These are phyloP conservation scores for Syrmaticus mikado DNA, from an alignment of 2,113 vertebrate genomes.

Conservation along the genomic window DNA sequence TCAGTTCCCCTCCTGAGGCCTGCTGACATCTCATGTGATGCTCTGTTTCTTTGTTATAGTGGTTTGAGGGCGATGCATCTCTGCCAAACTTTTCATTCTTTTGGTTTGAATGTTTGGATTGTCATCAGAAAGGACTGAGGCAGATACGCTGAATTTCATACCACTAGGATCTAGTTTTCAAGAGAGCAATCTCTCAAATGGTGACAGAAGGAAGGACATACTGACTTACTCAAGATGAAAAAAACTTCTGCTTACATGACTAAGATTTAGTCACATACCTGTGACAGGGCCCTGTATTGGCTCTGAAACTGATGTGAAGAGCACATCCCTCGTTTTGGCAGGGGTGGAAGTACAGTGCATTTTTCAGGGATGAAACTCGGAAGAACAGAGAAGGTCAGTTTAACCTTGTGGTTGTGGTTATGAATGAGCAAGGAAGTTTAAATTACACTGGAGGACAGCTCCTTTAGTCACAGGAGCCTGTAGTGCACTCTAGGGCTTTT, in stretches of 20 bases:
- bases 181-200: constrained; percentile 22
- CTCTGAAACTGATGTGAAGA: constrained; percentile 62
- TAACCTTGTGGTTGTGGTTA: constrained; percentile 79
- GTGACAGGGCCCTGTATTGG: constrained; percentile 57
- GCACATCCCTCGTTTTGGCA: constrained; percentile 69
- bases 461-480: constrained; percentile 73
- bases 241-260: constrained; percentile 75
- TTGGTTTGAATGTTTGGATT: constrained; percentile 30
- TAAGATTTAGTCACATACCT: constrained; percentile 81
- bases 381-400: constrained; percentile 75
- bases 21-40: neutral
- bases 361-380: constrained; percentile 78
- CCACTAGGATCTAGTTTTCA: neutral
- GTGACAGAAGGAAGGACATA: constrained; percentile 22
- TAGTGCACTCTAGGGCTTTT: constrained; percentile 46
- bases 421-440: constrained; percentile 73
- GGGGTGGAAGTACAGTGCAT: constrained; percentile 64
- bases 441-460: constrained; percentile 68
- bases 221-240: constrained; percentile 58
- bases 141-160: neutral
- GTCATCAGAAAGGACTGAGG: neutral
- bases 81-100: constrained; percentile 8
- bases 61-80: neutral
- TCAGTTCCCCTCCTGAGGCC: neutral
- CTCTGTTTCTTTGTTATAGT: neutral